A percentile compares a stretch with the other conserved stretches of the same genome.
phyloP scores from a whole-genome alignment of 2,113 vertebrate species.

The rat (Rattus norvegicus) region GRCr8 NC_086032.1:68145501-68146000 shows the following conservation, averaged over 20 bases:
- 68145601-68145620: slow-evolving; percentile 41
- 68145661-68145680: slow-evolving; percentile 22
- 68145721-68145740: slow-evolving; percentile 23
- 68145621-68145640: slow-evolving; percentile 53
- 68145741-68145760: slow-evolving; percentile 33
- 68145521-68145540: neutral
- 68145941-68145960: neutral
- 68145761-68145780: slow-evolving; percentile 79
- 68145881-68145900: slow-evolving; percentile 49
- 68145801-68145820: slow-evolving; percentile 77
- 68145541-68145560: neutral
- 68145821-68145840: slow-evolving; percentile 79
- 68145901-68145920: slow-evolving; percentile 58
- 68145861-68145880: slow-evolving; percentile 70
- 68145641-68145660: neutral
- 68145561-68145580: slow-evolving; percentile 50
- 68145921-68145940: slow-evolving; percentile 56
- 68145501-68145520: neutral
- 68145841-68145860: slow-evolving; percentile 76
- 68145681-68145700: neutral
- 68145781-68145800: slow-evolving; percentile 77
- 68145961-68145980: neutral
- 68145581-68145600: slow-evolving; percentile 33
- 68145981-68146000: neutral
- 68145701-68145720: slow-evolving; percentile 62